Evolutionary conservation across 2,888 invertebrate genomes (phyloP), one percentile per base, ranked within the genome.

Genomic region (Azorinus chamasolen): DNA sequence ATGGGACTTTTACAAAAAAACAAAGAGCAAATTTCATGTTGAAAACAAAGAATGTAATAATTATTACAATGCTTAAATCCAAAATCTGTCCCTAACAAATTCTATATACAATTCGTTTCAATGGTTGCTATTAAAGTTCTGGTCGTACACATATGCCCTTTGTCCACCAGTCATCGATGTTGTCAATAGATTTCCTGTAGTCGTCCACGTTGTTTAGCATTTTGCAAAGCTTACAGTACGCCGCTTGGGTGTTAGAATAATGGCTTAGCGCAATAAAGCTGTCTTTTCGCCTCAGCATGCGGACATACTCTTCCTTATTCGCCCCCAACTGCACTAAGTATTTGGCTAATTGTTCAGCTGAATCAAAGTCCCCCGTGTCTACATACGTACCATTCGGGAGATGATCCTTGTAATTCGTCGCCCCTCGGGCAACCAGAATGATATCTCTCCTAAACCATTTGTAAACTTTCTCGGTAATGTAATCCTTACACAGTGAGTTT

Each of bases 381-480:
- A 83, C 59, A 46, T 77, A 83, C 1, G 83, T 75, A 16, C 75
- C 43, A 16, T 59, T 32, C 24, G 83, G 83, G 12, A 72, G 50
- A 39, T 71, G 50, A 2, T 58, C 50, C 5, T 59, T 24, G 50
- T 79, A 77, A 46, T 74, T 72, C 18, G 53, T 58, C 0, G 74
- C 73, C 16, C 79, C 77, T 22, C 83, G 39, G 22, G 76, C 69
- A 12, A 83, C 72, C 5, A 59, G 61, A 12, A 83, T 70, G 16
- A 72, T 74, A 50, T 83, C 62, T 43, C 46, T 62, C 16, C 54
- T 25, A 20, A 78, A 77, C 75, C 77, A 79, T n/a, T 59, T 69
- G 54, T 79, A 75, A 10, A 68, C 72, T 25, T 83, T 83, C 55
- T 83, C 83, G 6, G 83, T 75, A 24, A 83, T 61, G 43, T 83